phyloP scores from a whole-genome alignment of 2,888 invertebrate genomes.

The Capitulum mitella region DNA sequence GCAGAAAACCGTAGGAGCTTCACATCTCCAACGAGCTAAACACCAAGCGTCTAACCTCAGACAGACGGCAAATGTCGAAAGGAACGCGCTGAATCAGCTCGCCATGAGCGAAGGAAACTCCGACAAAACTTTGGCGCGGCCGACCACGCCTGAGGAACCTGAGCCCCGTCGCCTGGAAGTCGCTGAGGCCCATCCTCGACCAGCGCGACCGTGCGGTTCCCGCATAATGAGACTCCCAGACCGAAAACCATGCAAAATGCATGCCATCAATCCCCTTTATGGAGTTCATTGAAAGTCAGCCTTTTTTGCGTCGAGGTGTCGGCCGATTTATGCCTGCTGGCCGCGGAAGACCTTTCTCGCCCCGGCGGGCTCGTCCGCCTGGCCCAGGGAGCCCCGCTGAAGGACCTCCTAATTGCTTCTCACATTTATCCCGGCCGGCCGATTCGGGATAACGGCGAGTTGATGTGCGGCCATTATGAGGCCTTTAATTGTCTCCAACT shows the following conservation, averaged over 20 bases:
- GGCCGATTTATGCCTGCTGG: background rate
- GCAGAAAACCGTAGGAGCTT: no score
- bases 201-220: background rate
- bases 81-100: no score
- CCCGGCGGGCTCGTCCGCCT: background rate
- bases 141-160: no score
- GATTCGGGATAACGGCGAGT: constrained; percentile 4
- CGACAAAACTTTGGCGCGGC: no score
- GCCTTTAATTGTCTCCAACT: constrained; percentile 18
- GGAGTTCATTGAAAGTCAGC: constrained; percentile 17
- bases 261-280: constrained; percentile 10
- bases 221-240: background rate
- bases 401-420: constrained; percentile 17
- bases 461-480: constrained; percentile 21
- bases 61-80: no score
- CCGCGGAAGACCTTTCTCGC: background rate
- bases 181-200: no score
- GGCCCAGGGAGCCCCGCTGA: background rate
- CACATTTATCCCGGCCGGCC: constrained; percentile 9
- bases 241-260: constrained; percentile 20
- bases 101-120: no score
- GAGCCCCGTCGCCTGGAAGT: no score
- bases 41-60: no score
- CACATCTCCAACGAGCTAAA: no score
- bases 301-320: background rate